Evolutionary conservation across 2,797 vertebrate genomes (phyloP), one percentile per base, ranked within the genome.

Genomic region (Hylomyscus alleni): DNA sequence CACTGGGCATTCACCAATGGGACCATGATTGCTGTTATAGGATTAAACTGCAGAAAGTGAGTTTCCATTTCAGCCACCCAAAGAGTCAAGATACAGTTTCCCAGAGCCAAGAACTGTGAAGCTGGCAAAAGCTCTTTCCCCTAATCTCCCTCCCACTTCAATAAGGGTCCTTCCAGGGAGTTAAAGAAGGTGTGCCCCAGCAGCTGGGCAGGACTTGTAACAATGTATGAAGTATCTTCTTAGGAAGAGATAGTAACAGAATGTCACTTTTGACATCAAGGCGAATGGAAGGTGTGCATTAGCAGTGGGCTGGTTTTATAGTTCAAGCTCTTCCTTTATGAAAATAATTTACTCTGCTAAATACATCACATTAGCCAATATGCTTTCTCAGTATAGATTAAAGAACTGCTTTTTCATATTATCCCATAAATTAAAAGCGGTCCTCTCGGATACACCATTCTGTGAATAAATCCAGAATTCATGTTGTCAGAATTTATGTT

Each of bases 401-500:
- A 96, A 95, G 87, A 80, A 26, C 60, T 50, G 40, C 88, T 83
- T 96, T 96, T 94, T 50, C 84, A 94, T 93, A 95, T 98, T 94
- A 95, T 97, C 84, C 96, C 90, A 97, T 97, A 97, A 98, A 98
- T 98, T 92, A 98, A 97, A 98, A 98, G 97, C 98, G 98, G 96
- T 96, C 97, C 98, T 97, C 95, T 73, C 96, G 97, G 97, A 98
- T 97, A 98, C 98, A 98, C 94, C 97, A 97, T 97, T 96, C 97
- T 90, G 31, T 69, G 96, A 95, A 97, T 98, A 98, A 98, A 97
- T 98, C 97, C 92, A 97, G 91, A 76, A 84, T 97, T 97, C 98
- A 97, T 98, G 98, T 98, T 98, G 98, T 98, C 98, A 98, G 97
- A 98, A 98, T 98, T 98, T 98, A 98, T 98, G 98, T 95, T 98